These are phyloP conservation scores for Tachycineta bicolor DNA, from an alignment of 2,113 vertebrate genomes.

Conservation along the genomic window DNA sequence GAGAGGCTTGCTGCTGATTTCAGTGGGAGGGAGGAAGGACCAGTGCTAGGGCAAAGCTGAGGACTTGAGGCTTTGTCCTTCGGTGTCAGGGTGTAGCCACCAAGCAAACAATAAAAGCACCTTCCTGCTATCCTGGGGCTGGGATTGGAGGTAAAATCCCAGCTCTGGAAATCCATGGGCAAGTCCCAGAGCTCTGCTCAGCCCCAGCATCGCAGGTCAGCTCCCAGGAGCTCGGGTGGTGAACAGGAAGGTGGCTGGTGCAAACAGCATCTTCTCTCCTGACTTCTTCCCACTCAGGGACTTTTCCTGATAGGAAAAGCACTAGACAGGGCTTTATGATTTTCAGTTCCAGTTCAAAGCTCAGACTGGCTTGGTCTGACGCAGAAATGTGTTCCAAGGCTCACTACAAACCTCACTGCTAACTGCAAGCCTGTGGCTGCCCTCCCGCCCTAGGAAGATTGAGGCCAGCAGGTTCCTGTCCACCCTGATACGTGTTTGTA, in stretches of 20 bases:
- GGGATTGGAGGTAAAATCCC: not conserved
- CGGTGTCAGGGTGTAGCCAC: not conserved
- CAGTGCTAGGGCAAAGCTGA: not conserved
- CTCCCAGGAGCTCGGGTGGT: not conserved
- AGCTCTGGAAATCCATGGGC: not conserved
- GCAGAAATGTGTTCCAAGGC: not conserved
- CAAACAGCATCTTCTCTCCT: not conserved
- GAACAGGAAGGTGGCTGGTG: not conserved
- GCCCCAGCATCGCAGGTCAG: not conserved
- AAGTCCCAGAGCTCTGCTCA: not conserved
- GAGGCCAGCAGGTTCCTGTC: not conserved
- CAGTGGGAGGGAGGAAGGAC: not conserved
- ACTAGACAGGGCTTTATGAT: not conserved
- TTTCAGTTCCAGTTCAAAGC: not conserved
- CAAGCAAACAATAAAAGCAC: not conserved
- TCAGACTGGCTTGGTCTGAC: not conserved
- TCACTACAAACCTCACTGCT: rapidly evolving
- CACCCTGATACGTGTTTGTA: rapidly evolving
- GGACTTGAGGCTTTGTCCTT: not conserved
- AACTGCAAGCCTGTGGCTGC: not conserved
- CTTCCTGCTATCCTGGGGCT: not conserved
- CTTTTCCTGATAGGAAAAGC: not conserved
- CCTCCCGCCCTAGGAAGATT: not conserved
- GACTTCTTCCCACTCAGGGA: not conserved
- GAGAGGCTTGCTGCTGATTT: not conserved